These are phyloP conservation scores for Trichoplusia ni DNA, from an alignment of 1,140 invertebrate species.

Conservation along the genomic window DNA sequence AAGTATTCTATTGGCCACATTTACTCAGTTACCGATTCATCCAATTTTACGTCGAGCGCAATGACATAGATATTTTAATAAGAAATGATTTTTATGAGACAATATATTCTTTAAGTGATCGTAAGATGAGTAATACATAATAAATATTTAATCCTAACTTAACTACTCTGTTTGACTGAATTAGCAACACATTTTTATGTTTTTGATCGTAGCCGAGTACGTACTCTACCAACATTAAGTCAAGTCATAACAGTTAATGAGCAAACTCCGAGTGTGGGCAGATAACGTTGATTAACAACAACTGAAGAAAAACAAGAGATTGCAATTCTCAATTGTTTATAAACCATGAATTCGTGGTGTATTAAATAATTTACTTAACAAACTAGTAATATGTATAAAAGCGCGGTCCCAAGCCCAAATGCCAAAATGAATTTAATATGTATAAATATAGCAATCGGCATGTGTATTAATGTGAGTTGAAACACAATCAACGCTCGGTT, in stretches of 20 bases:
- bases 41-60: slow-evolving; percentile 33
- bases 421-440: no score
- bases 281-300: slow-evolving; percentile 6
- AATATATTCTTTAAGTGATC: no score
- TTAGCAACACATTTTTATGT: neutral
- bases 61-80: slow-evolving; percentile 22
- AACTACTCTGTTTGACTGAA: neutral
- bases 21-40: slow-evolving; percentile 42
- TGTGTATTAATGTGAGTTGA: slow-evolving; percentile 11
- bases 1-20: slow-evolving; percentile 61
- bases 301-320: neutral
- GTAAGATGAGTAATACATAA: no score
- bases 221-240: neutral
- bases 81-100: no score
- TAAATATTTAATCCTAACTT: no score
- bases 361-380: no score
- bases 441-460: neutral
- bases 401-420: no score
- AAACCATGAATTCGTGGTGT: no score
- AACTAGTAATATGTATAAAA: no score
- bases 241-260: slow-evolving; percentile 7
- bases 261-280: neutral
- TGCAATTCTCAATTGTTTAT: no score
- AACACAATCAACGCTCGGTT: slow-evolving; percentile 19
- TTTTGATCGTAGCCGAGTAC: neutral